Evolutionary conservation across 2,888 invertebrate species (phyloP).

Genomic region (Rhabditoides inermis): DNA sequence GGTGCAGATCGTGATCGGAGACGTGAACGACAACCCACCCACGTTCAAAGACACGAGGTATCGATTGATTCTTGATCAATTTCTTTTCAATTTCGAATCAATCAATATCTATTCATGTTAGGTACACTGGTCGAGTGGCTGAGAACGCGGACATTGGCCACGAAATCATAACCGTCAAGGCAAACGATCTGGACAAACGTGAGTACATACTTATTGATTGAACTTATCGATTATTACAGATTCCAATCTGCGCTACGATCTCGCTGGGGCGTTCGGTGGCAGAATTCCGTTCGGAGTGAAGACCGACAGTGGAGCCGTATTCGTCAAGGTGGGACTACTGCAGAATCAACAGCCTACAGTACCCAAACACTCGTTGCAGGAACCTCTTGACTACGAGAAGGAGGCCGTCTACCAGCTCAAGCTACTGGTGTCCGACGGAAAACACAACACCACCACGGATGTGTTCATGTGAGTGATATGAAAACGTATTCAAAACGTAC

Average conservation of each 20-base stretch:
- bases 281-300: constrained; percentile 45
- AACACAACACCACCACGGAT: constrained; percentile 69
- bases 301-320: constrained; percentile 45
- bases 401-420: constrained; percentile 66
- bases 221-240: constrained; percentile 23
- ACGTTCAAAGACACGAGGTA: constrained; percentile 67
- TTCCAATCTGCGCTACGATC: constrained; percentile 43
- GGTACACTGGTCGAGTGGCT: constrained; percentile 9
- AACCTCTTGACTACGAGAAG: constrained; percentile 46
- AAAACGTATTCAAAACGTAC: not conserved
- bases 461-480: constrained; percentile 60
- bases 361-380: constrained; percentile 5
- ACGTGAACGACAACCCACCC: constrained; percentile 95
- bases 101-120: not conserved
- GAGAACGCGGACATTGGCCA: constrained; percentile 29
- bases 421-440: constrained; percentile 68
- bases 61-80: not conserved
- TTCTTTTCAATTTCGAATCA: not conserved
- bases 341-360: not conserved
- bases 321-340: constrained; percentile 39
- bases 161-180: constrained; percentile 36
- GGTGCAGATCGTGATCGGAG: constrained; percentile 90
- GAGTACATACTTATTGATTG: not conserved
- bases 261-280: constrained; percentile 27
- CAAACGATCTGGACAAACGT: constrained; percentile 48